These are phyloP conservation scores for Calameuta filiformis DNA, from an alignment of 2,888 invertebrate species.

Conservation along the genomic window DNA sequence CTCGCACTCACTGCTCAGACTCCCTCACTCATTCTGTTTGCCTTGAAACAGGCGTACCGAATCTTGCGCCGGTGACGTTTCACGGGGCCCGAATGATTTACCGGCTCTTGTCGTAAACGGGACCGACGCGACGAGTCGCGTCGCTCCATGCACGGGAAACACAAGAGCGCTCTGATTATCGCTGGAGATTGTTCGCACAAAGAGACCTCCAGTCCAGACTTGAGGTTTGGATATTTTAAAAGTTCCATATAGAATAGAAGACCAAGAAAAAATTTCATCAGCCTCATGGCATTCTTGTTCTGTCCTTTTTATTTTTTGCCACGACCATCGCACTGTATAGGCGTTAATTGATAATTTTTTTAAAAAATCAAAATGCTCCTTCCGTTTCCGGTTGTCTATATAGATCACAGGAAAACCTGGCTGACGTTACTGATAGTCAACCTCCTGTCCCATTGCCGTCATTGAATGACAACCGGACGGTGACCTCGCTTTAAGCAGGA, in stretches of 20 bases:
- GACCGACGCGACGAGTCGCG: constrained; percentile 32
- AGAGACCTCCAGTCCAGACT: constrained; percentile 25
- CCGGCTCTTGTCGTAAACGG: constrained; percentile 59
- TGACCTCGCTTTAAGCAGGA: background rate
- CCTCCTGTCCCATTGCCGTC: background rate
- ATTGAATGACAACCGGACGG: background rate
- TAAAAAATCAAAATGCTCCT: background rate
- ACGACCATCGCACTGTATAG: background rate
- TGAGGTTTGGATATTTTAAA: constrained; percentile 35
- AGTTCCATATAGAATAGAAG: constrained; percentile 3
- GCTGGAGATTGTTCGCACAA: constrained; percentile 59
- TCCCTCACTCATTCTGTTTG: background rate
- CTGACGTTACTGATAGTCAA: background rate
- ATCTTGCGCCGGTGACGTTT: constrained; percentile 52
- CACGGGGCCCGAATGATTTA: constrained; percentile 60
- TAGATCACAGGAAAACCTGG: background rate
- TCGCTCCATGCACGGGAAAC: constrained; percentile 50
- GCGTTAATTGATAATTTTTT: background rate
- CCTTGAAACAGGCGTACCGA: constrained; percentile 52
- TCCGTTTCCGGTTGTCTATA: background rate
- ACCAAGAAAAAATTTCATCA: background rate
- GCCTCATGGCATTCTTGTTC: background rate
- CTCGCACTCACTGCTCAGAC: background rate
- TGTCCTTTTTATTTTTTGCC: background rate
- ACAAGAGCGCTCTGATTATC: constrained; percentile 63